A percentile compares a stretch with the other conserved stretches of the same genome.
These are phyloP conservation scores for Hyles lineata DNA, from an alignment of 2,888 invertebrate species.

Conservation along the genomic window DNA sequence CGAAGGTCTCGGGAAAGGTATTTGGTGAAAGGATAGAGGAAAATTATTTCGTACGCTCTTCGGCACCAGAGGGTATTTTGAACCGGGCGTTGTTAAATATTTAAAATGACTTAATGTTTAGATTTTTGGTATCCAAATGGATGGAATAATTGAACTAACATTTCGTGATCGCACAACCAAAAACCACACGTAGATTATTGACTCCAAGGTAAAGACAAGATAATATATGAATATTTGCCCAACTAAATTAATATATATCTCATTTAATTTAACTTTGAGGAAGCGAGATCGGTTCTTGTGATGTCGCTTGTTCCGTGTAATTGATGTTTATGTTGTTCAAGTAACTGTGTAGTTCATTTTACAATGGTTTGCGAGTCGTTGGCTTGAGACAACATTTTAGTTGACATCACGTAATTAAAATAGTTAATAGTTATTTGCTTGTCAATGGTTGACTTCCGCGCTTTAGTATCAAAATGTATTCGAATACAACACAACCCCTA, in stretches of 20 bases:
- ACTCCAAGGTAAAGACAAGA: not conserved
- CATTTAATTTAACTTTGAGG: not conserved
- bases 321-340: not conserved
- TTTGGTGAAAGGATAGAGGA: not conserved
- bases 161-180: not conserved
- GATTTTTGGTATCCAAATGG: too few species aligned
- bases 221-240: not conserved
- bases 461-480: too few species aligned
- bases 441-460: too few species aligned
- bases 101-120: too few species aligned
- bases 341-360: not conserved
- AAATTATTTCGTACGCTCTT: not conserved
- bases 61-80: not conserved
- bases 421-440: too few species aligned
- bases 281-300: not conserved
- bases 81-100: not conserved
- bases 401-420: not conserved
- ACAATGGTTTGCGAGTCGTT: not conserved
- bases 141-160: not conserved
- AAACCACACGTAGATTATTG: not conserved
- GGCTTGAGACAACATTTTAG: not conserved
- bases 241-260: not conserved
- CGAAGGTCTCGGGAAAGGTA: conserved; percentile 11
- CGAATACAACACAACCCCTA: too few species aligned
- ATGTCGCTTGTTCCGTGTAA: not conserved